These are phyloP conservation scores for Sebastes ruberrimus DNA, from an alignment of 2,797 vertebrate genomes.

Conservation along the genomic window DNA sequence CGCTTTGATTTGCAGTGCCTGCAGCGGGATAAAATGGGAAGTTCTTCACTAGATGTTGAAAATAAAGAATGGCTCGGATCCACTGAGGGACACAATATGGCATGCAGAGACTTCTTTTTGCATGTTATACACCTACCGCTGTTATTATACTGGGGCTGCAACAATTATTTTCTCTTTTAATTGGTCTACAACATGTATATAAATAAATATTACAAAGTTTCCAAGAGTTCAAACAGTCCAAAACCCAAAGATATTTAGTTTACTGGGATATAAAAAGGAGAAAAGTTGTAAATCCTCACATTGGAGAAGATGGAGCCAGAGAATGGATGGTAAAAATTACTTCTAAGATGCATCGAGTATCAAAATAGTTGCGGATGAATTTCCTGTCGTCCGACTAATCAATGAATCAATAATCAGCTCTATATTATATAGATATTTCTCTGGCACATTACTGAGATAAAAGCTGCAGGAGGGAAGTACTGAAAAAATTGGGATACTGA, in stretches of 20 bases:
- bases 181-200: neutral
- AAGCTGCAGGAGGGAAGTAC: neutral
- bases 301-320: neutral
- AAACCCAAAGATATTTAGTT: neutral
- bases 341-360: neutral
- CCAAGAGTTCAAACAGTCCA: neutral
- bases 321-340: neutral
- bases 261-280: neutral
- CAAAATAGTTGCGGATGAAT: neutral
- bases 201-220: no score
- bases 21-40: neutral
- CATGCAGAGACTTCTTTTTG: neutral
- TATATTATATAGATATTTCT: neutral
- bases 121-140: neutral
- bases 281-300: neutral
- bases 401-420: neutral
- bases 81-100: neutral
- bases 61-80: neutral
- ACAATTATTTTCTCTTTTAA: neutral
- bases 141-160: neutral
- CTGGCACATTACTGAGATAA: neutral
- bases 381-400: neutral
- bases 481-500: neutral
- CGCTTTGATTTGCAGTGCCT: neutral
- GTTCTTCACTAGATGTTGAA: neutral